These are phyloP conservation scores for Ariopsis seemanni DNA, from an alignment of 2,113 vertebrate species.

Conservation along the genomic window DNA sequence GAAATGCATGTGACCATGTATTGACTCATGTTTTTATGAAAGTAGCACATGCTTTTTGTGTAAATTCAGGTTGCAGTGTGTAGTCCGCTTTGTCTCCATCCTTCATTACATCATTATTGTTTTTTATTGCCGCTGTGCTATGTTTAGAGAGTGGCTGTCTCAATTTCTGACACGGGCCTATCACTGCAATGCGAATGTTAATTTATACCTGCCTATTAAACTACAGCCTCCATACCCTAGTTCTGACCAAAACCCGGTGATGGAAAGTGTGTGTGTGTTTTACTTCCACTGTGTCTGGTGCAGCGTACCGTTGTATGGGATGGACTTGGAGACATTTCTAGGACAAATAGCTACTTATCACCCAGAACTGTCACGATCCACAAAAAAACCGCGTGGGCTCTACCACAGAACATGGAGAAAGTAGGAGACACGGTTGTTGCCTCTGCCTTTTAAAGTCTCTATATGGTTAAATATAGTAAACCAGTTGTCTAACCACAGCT, in stretches of 20 bases:
- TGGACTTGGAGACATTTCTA: background rate
- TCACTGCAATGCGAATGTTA: too few relatives aligned
- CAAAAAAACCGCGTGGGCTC: constrained; percentile 26
- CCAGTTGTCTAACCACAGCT: constrained; percentile 59
- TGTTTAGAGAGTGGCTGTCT: background rate
- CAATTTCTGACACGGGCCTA: background rate
- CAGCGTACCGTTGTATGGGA: constrained; percentile 12
- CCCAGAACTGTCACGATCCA: constrained; percentile 14
- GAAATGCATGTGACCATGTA: background rate
- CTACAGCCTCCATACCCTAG: background rate
- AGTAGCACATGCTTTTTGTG: background rate
- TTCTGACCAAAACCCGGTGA: background rate
- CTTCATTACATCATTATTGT: background rate
- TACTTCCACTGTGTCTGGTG: background rate
- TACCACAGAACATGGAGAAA: constrained; percentile 39
- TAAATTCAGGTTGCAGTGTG: background rate
- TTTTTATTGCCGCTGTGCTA: constrained; percentile 64
- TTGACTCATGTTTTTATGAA: background rate
- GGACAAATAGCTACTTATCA: constrained; percentile 14
- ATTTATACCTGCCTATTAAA: background rate
- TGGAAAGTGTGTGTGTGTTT: constrained; percentile 6
- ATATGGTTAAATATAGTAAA: constrained; percentile 61
- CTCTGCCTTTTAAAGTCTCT: constrained; percentile 49
- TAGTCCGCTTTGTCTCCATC: background rate
- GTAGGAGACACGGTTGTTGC: constrained; percentile 44